Percentiles rank a stretch among this genome's conserved stretches.
Evolutionary conservation across 64 coral and sea anemone species (phyloP).

Genomic region (Hydrozoanthus tunicans): DNA sequence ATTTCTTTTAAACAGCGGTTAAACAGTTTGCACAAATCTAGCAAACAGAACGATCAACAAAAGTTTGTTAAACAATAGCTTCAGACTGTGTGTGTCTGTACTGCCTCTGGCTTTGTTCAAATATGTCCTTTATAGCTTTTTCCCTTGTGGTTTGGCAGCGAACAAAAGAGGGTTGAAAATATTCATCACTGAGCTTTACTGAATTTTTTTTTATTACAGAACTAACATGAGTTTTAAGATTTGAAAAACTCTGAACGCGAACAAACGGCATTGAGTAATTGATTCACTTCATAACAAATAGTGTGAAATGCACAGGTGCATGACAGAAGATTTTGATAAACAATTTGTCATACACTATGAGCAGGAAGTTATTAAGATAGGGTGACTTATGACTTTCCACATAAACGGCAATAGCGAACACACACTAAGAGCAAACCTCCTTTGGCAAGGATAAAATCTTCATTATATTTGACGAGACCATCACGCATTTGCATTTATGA

Average conservation of each 20-base stretch:
- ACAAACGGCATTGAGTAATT: constrained; percentile 36
- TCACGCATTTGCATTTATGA: constrained; percentile 5
- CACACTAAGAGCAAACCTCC: neutral
- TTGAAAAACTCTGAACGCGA: neutral
- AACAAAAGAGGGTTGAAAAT: neutral
- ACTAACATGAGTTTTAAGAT: neutral
- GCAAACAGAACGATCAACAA: constrained; percentile 35
- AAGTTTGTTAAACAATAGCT: constrained; percentile 6
- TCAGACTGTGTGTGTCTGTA: constrained; percentile 2
- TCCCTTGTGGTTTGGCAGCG: neutral
- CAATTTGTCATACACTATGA: constrained; percentile 48
- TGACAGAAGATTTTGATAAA: constrained; percentile 43
- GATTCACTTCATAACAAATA: constrained; percentile 52
- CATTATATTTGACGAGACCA: neutral
- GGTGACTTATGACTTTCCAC: constrained; percentile 2
- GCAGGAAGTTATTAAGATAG: constrained; percentile 61
- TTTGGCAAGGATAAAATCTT: constrained; percentile 7
- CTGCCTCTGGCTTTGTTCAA: neutral
- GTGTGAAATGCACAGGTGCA: constrained; percentile 61
- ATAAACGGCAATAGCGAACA: constrained; percentile 3
- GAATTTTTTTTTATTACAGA: constrained; percentile 9
- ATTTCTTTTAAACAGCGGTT: neutral
- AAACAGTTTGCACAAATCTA: constrained; percentile 21
- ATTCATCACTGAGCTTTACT: neutral
- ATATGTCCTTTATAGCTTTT: neutral